Evolutionary conservation across 1,140 invertebrate genomes (phyloP).

Genomic region (Conus ventricosus): DNA sequence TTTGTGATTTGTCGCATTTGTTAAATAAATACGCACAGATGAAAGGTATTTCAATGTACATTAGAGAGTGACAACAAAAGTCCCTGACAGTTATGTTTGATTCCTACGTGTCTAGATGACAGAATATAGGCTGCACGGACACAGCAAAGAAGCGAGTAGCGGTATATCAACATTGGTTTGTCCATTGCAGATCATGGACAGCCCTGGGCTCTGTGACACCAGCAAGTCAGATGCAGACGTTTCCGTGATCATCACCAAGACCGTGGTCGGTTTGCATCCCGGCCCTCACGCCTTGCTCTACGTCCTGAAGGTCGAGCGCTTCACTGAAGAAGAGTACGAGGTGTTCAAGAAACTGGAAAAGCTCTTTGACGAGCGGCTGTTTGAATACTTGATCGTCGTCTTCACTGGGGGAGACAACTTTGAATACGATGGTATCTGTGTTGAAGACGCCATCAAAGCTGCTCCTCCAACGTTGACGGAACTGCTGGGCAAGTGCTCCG

Average conservation of each 20-base stretch:
- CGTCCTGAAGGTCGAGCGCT: not conserved
- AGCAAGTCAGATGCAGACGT: not conserved
- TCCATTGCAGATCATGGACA: not conserved
- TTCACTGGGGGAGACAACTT: constrained; percentile 6
- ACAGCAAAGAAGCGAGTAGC: no score
- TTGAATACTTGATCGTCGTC: not conserved
- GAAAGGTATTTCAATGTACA: no score
- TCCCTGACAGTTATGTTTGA: no score
- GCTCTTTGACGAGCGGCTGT: not conserved
- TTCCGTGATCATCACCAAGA: not conserved
- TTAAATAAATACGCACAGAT: no score
- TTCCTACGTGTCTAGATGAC: not conserved
- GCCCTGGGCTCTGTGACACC: not conserved
- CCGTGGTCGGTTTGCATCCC: constrained; percentile 20
- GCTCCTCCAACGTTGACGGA: not conserved
- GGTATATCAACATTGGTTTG: not conserved
- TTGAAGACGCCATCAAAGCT: not conserved
- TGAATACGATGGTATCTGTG: not conserved
- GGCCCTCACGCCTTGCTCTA: constrained; percentile 18
- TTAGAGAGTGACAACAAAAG: no score
- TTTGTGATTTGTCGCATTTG: no score
- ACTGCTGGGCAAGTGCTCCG: not conserved
- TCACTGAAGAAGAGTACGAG: not conserved
- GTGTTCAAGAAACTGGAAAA: not conserved
- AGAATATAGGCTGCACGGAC: no score